Conservation (phyloP, 2,888 invertebrate genomes). For the Amphipyra berbera region DNA sequence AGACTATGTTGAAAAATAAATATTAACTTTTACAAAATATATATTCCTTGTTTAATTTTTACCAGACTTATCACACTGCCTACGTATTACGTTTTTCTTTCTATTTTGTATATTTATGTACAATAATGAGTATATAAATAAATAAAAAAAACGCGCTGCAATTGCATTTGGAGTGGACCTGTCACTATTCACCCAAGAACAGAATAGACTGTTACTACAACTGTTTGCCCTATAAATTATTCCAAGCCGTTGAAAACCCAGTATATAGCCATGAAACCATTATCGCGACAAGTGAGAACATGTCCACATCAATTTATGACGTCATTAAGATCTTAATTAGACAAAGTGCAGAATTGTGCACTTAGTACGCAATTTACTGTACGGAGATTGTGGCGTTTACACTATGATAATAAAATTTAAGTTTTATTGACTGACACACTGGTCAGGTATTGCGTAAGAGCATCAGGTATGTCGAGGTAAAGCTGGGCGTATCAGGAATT, state of each 20-base stretch:
- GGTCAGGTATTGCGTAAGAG: not conserved
- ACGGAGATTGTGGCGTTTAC: conserved; percentile 7
- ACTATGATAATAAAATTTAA: conserved; percentile 32
- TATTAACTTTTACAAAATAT: no score
- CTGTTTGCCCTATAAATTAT: conserved; percentile 13
- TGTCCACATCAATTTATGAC: conserved; percentile 41
- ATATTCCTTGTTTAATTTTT: no score
- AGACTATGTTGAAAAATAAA: no score
- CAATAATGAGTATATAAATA: no score
- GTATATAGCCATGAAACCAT: conserved; percentile 19
- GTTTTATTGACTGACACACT: conserved; percentile 21
- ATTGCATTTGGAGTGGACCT: no score
- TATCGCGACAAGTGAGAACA: conserved; percentile 16
- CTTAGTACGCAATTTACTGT: conserved; percentile 45
- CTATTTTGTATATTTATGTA: no score
- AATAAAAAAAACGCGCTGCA: no score
- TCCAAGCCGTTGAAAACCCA: conserved; percentile 10
- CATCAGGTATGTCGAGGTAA: not conserved
- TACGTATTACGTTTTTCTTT: no score
- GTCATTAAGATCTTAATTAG: conserved; percentile 62
- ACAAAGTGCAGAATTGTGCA: conserved; percentile 58
- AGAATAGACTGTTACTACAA: not conserved
- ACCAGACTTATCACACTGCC: no score
- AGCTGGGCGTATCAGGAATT: not conserved
- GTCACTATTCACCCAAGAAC: not conserved